A percentile compares a stretch with the other conserved stretches of the same genome.
Evolutionary conservation across 2,888 invertebrate species (phyloP).

Genomic region (Oxycera nigricornis): DNA sequence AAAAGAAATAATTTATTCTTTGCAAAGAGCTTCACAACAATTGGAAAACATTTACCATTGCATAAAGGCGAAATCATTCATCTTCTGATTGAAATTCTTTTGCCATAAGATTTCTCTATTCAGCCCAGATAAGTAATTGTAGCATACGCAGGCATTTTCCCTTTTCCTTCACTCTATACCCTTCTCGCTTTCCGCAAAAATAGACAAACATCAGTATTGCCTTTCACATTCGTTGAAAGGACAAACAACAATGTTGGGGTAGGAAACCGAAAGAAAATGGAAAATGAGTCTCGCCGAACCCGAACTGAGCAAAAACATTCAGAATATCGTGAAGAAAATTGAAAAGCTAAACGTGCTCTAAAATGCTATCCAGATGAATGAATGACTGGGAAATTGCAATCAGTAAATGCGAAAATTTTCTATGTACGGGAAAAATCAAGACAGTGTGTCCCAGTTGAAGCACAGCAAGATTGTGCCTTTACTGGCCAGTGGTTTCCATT

Average conservation of each 20-base stretch:
- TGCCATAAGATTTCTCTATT: conserved; percentile 19
- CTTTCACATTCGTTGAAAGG: conserved; percentile 30
- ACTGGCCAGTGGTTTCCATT: conserved; percentile 41
- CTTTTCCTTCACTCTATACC: background rate
- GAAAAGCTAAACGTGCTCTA: conserved; percentile 32
- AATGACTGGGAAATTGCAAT: conserved; percentile 39
- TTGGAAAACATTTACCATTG: conserved; percentile 24
- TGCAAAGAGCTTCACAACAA: conserved; percentile 8
- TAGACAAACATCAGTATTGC: conserved; percentile 34
- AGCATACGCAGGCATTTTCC: conserved; percentile 10
- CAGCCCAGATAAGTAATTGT: conserved; percentile 30
- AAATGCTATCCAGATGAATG: conserved; percentile 21
- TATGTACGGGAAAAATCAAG: conserved; percentile 23
- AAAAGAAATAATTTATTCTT: conserved; percentile 32
- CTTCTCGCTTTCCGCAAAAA: conserved; percentile 17
- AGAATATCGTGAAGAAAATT: conserved; percentile 28
- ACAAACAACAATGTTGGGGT: conserved; percentile 25
- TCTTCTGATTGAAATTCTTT: conserved; percentile 35
- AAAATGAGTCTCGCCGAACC: conserved; percentile 17
- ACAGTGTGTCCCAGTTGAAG: background rate
- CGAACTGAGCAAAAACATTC: background rate
- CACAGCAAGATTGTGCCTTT: background rate
- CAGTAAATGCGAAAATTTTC: conserved; percentile 39
- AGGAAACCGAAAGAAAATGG: conserved; percentile 24
- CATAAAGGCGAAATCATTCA: conserved; percentile 34